A percentile compares a stretch with the other conserved stretches of the same genome.
phyloP scores from a whole-genome alignment of 2,888 invertebrate species.

The Galerucella nymphaeae region DNA sequence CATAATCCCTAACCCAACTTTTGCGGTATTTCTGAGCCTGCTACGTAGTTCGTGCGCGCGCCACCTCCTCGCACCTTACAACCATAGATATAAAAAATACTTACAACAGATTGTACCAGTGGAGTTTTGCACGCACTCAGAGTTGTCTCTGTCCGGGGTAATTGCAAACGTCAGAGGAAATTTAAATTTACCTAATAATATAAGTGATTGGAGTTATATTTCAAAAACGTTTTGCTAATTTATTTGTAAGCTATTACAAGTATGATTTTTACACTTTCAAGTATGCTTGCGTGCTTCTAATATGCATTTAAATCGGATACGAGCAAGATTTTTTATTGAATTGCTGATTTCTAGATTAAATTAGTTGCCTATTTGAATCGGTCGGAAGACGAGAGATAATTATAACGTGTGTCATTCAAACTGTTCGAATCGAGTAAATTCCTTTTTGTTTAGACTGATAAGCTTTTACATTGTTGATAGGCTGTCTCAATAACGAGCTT shows the following conservation, averaged over 20 bases:
- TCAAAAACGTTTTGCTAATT: not conserved
- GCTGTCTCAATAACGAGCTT: slow-evolving; percentile 21
- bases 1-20: no score
- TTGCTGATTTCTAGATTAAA: slow-evolving; percentile 22
- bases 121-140: no score
- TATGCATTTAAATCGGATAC: not conserved
- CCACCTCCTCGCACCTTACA: no score
- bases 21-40: no score
- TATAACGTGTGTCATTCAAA: slow-evolving; percentile 20
- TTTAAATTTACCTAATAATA: no score
- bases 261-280: not conserved
- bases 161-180: no score
- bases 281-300: not conserved
- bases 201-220: no score
- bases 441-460: slow-evolving; percentile 9
- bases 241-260: not conserved
- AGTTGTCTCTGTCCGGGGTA: no score
- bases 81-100: no score
- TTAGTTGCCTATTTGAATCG: slow-evolving; percentile 11
- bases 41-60: no score
- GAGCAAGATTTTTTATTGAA: slow-evolving; percentile 1
- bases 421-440: slow-evolving; percentile 1
- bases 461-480: slow-evolving; percentile 15
- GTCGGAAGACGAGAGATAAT: slow-evolving; percentile 1
- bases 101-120: no score